Conservation (phyloP, 2,888 invertebrate genomes). For the Conchocele bisecta region DNA sequence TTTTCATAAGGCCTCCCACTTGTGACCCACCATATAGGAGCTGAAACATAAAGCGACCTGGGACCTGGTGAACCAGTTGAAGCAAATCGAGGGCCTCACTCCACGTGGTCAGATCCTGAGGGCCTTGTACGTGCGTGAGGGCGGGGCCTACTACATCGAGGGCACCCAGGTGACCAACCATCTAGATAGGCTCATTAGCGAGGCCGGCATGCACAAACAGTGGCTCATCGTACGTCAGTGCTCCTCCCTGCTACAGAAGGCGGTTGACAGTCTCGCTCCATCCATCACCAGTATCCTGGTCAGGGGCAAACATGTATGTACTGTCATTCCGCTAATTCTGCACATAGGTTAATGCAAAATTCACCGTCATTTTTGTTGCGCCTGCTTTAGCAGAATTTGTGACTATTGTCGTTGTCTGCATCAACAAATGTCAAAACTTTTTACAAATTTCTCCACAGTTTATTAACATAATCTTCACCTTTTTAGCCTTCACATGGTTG, state of each 20-base stretch:
- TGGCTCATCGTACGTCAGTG: constrained; percentile 95
- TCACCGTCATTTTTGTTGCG: too few species aligned
- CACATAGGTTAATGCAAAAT: too few species aligned
- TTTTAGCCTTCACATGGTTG: too few species aligned
- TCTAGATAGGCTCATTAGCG: constrained; percentile 83
- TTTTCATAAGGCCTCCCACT: too few species aligned
- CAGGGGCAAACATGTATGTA: constrained; percentile 95
- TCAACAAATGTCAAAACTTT: too few species aligned
- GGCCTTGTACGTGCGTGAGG: constrained; percentile 89
- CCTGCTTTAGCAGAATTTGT: too few species aligned
- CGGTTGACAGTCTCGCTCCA: constrained; percentile 98
- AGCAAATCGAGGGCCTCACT: constrained; percentile 88
- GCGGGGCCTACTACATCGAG: constrained; percentile 90
- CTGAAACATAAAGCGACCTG: constrained; percentile 87
- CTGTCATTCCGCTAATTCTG: background rate
- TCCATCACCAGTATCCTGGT: constrained; percentile 99
- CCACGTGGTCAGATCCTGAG: constrained; percentile 93
- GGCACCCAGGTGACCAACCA: constrained; percentile 82
- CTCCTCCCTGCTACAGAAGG: constrained; percentile 95
- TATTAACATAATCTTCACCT: too few species aligned
- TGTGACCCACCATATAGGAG: too few species aligned
- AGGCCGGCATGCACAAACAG: constrained; percentile 77
- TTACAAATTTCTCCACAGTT: too few species aligned
- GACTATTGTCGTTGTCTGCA: too few species aligned
- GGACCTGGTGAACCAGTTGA: constrained; percentile 90